These are phyloP conservation scores for Trematomus loennbergii DNA, from an alignment of 2,113 vertebrate genomes.

Conservation along the genomic window DNA sequence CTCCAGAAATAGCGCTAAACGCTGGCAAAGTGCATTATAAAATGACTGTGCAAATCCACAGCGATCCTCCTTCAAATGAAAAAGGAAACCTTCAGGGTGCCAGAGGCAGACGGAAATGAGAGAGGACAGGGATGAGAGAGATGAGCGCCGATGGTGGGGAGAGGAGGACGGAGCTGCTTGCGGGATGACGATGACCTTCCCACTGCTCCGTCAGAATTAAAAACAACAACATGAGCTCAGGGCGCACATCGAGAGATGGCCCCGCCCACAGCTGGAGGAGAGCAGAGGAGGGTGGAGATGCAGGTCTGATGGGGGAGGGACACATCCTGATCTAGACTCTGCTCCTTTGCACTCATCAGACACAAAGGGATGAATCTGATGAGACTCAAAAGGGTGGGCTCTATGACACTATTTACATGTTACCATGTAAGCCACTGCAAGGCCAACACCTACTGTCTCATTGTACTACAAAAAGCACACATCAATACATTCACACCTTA, in stretches of 20 bases:
- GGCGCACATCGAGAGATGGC: slow-evolving; percentile 52
- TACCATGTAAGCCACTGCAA: neutral
- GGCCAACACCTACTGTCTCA: neutral
- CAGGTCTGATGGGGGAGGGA: slow-evolving; percentile 68
- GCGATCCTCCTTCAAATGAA: slow-evolving; percentile 26
- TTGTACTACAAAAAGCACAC: neutral
- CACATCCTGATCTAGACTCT: slow-evolving; percentile 35
- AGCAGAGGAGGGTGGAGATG: slow-evolving; percentile 52
- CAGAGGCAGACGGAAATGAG: slow-evolving; percentile 12
- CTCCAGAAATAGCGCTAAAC: slow-evolving; percentile 42
- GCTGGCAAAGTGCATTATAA: slow-evolving; percentile 44
- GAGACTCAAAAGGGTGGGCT: neutral
- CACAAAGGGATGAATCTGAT: slow-evolving; percentile 56
- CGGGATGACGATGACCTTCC: slow-evolving; percentile 73
- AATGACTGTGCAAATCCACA: slow-evolving; percentile 40
- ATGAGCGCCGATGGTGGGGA: slow-evolving; percentile 17
- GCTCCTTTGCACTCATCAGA: slow-evolving; percentile 56
- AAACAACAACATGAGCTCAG: slow-evolving; percentile 54
- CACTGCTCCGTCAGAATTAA: slow-evolving; percentile 54
- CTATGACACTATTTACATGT: neutral
- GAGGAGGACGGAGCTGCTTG: slow-evolving; percentile 35
- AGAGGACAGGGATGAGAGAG: slow-evolving; percentile 25
- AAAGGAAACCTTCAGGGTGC: neutral
- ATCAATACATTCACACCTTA: neutral
- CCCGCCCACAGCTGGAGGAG: slow-evolving; percentile 70